These are phyloP conservation scores for Hypena proboscidalis DNA, from an alignment of 2,888 invertebrate species.

Conservation along the genomic window DNA sequence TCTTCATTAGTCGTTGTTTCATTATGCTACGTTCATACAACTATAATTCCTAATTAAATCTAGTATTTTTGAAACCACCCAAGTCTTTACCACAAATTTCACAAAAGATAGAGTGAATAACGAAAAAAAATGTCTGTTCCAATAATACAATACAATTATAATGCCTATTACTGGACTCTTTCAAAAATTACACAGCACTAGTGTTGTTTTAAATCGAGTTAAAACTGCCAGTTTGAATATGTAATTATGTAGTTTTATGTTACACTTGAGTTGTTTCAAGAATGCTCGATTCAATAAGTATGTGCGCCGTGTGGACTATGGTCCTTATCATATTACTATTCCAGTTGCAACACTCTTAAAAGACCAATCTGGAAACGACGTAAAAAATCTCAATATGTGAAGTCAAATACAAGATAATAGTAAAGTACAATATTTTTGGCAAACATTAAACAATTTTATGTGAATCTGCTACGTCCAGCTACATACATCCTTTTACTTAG, in stretches of 20 bases:
- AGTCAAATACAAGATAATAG: slow-evolving; percentile 29
- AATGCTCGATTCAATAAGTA: too few relatives aligned
- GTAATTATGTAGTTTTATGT: too few relatives aligned
- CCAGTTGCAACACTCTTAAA: slow-evolving; percentile 82
- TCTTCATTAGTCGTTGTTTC: slow-evolving; percentile 79
- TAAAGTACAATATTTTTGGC: slow-evolving; percentile 41
- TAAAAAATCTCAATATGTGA: slow-evolving; percentile 45
- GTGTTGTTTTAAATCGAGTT: too few relatives aligned
- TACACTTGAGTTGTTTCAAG: too few relatives aligned
- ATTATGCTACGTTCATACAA: slow-evolving; percentile 61
- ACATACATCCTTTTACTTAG: slow-evolving; percentile 22
- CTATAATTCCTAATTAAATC: slow-evolving; percentile 53
- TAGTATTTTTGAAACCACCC: too few relatives aligned
- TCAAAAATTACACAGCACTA: too few relatives aligned
- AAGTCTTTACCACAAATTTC: too few relatives aligned
- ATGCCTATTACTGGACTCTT: too few relatives aligned
- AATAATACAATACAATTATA: too few relatives aligned
- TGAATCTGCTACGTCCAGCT: slow-evolving; percentile 18
- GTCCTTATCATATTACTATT: slow-evolving; percentile 71
- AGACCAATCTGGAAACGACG: slow-evolving; percentile 82
- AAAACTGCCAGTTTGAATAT: too few relatives aligned
- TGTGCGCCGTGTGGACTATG: slow-evolving; percentile 53
- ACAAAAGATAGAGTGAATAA: too few relatives aligned
- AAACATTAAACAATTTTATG: slow-evolving; percentile 34
- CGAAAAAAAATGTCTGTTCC: too few relatives aligned